Conservation (phyloP, 2,113 vertebrate species). For the pig (Sus scrofa) region DNA sequence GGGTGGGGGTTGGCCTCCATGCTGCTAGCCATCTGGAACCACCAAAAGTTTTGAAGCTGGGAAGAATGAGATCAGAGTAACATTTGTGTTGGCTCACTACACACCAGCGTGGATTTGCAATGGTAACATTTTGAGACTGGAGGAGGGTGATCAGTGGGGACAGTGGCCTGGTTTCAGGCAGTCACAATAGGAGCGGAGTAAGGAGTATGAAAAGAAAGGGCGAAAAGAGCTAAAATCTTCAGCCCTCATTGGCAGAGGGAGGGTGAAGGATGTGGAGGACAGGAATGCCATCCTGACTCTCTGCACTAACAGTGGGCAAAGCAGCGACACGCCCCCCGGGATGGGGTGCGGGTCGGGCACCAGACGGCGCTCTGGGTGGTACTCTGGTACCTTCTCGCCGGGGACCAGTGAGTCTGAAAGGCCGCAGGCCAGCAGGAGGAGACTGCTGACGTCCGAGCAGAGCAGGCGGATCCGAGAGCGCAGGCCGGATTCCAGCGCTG, state of each 20-base stretch:
- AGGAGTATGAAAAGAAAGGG: not conserved
- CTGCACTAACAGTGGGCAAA: not conserved
- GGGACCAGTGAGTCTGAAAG: accelerated
- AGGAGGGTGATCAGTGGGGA: not conserved
- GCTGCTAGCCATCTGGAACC: not conserved
- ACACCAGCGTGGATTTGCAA: not conserved
- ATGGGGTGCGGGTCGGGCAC: not conserved
- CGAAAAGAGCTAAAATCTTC: not conserved
- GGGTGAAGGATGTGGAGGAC: not conserved
- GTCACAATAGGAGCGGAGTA: not conserved
- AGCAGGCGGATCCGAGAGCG: accelerated
- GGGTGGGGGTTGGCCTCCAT: not conserved
- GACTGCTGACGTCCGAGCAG: not conserved
- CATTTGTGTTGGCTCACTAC: not conserved
- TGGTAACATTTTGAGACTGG: not conserved
- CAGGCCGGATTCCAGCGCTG: not conserved
- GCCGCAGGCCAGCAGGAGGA: not conserved
- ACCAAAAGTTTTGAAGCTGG: not conserved
- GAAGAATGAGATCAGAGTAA: not conserved
- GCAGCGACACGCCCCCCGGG: too few species aligned
- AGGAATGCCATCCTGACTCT: not conserved
- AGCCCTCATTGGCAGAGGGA: not conserved
- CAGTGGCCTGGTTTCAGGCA: not conserved
- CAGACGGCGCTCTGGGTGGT: not conserved
- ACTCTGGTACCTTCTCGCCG: accelerated